Conservation (phyloP, 2,888 invertebrate genomes). For the Agrochola circellaris region DNA sequence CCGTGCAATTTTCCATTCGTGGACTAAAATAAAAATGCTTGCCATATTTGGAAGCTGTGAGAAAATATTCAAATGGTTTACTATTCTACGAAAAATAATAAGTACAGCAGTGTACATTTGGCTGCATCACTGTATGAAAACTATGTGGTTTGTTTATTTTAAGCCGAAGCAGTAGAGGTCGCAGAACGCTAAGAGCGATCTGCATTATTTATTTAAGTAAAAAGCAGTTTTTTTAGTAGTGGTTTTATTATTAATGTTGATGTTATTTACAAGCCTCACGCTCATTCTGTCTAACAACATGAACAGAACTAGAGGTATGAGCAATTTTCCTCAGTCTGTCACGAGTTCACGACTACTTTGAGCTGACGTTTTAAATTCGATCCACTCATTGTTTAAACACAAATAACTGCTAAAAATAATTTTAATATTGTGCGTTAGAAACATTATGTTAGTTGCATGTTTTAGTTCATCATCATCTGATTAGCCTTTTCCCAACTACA, state of each 20-base stretch:
- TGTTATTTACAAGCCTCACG: constrained; percentile 12
- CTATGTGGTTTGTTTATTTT: neutral
- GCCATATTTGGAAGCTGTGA: neutral
- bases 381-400: neutral
- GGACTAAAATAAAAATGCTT: constrained; percentile 6
- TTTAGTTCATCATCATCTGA: too few relatives aligned
- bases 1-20: constrained; percentile 32
- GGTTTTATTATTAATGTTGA: neutral
- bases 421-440: neutral
- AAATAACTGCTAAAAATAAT: neutral
- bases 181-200: too few relatives aligned
- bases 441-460: neutral
- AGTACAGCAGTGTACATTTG: neutral
- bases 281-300: neutral
- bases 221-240: constrained; percentile 2
- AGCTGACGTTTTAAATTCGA: neutral
- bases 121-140: neutral
- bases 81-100: too few relatives aligned
- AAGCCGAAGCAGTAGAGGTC: neutral
- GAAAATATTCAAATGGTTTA: neutral
- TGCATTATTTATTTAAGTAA: neutral
- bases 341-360: neutral
- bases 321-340: neutral
- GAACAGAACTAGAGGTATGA: too few relatives aligned
- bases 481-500: too few relatives aligned